Conservation (phyloP, 2,888 invertebrate species). For the Acleris emargana region DNA sequence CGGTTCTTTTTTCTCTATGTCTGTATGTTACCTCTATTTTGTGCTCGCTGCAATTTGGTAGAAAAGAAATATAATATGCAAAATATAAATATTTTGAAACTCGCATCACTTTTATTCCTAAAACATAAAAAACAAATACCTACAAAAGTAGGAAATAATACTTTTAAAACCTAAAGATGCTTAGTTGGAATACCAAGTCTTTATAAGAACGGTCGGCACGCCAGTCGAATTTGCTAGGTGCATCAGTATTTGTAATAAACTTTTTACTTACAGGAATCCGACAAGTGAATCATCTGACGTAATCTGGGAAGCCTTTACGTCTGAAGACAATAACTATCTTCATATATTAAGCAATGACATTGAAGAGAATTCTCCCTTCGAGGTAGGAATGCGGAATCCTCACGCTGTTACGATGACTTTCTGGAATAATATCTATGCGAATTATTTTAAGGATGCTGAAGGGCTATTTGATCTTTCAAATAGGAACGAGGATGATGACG, state of each 20-base stretch:
- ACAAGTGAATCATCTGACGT: conserved; percentile 54
- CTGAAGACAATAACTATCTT: conserved; percentile 46
- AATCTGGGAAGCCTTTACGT: conserved; percentile 60
- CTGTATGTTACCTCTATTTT: no score
- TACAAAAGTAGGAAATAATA: no score
- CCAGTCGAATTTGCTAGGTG: no score
- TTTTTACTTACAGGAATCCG: conserved; percentile 59
- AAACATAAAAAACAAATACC: no score
- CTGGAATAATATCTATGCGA: conserved; percentile 64
- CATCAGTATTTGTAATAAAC: conserved; percentile 4
- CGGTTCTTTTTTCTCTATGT: no score
- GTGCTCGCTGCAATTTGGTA: no score
- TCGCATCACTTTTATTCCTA: no score
- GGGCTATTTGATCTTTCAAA: conserved; percentile 56
- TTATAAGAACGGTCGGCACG: no score
- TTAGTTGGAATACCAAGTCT: no score
- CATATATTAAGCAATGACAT: conserved; percentile 57
- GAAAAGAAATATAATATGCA: no score
- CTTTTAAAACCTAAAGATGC: no score
- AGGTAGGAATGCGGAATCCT: conserved; percentile 55
- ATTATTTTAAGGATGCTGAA: conserved; percentile 64
- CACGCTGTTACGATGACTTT: conserved; percentile 54
- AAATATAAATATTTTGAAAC: no score
- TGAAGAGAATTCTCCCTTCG: conserved; percentile 46
- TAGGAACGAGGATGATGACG: conserved; percentile 49